These are phyloP conservation scores for Monochamus alternatus DNA, from an alignment of 2,888 invertebrate species.

Conservation along the genomic window DNA sequence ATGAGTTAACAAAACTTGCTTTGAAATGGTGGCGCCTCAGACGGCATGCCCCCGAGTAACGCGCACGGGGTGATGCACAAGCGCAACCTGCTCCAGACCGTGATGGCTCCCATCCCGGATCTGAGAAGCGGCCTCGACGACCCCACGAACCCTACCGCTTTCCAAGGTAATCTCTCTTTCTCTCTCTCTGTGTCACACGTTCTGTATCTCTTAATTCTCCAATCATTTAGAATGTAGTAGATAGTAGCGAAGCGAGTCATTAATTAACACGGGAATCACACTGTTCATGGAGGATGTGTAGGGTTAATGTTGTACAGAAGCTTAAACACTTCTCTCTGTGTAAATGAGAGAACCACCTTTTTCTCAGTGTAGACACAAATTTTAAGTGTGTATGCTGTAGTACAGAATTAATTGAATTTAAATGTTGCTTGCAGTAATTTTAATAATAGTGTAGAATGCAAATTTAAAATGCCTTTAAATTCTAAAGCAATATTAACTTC, in stretches of 20 bases:
- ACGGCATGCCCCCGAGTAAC: slow-evolving; percentile 80
- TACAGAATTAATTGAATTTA: no score
- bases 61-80: slow-evolving; percentile 90
- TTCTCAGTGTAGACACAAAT: background rate
- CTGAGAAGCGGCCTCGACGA: slow-evolving; percentile 82
- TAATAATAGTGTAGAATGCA: no score
- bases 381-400: background rate
- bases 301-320: background rate
- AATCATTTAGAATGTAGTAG: slow-evolving; percentile 41
- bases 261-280: background rate
- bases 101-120: slow-evolving; percentile 89
- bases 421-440: no score
- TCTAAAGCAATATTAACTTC: no score
- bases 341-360: background rate
- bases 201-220: slow-evolving; percentile 41
- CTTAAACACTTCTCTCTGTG: background rate
- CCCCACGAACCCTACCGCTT: slow-evolving; percentile 68
- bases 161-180: slow-evolving; percentile 70
- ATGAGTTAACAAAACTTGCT: slow-evolving; percentile 45
- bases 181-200: background rate
- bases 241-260: background rate
- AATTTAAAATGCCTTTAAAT: no score
- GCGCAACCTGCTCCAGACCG: slow-evolving; percentile 87
- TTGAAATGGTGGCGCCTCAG: slow-evolving; percentile 67
- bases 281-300: slow-evolving; percentile 16